Conservation (phyloP, 2,888 invertebrate genomes). For the Fragum sueziense region DNA sequence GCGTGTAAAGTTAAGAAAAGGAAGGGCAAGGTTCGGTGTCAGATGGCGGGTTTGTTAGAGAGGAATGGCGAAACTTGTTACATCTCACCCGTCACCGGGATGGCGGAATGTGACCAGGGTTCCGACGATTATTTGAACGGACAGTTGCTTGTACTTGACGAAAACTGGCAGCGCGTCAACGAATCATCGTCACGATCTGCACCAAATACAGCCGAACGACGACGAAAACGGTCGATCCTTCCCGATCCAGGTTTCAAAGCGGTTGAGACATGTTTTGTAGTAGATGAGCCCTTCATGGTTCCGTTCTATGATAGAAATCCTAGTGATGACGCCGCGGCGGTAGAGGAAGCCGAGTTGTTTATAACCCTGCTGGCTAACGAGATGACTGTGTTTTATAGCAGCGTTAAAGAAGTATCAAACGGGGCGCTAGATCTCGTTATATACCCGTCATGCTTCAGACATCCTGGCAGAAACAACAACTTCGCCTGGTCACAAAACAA, state of each 20-base stretch:
- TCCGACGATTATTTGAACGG: neutral
- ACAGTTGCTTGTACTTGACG: neutral
- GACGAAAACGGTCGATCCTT: neutral
- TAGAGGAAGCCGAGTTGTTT: constrained; percentile 6
- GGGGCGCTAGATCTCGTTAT: constrained; percentile 1
- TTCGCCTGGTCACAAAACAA: constrained; percentile 2
- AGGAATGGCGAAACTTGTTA: constrained; percentile 1
- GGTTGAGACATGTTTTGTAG: neutral
- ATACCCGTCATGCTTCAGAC: neutral
- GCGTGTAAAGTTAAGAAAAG: neutral
- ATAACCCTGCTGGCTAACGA: neutral
- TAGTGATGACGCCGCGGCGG: neutral
- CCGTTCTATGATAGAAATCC: constrained; percentile 14
- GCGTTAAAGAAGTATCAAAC: neutral
- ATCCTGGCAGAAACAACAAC: constrained; percentile 10
- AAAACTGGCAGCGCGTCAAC: neutral
- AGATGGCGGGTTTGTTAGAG: neutral
- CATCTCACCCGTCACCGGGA: neutral
- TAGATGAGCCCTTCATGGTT: neutral
- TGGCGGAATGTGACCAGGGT: neutral
- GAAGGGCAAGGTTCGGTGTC: neutral
- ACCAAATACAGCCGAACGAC: neutral
- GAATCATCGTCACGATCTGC: neutral
- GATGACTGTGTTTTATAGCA: constrained; percentile 5
- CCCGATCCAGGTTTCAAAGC: neutral